A percentile compares a stretch with the other conserved stretches of the same genome.
Evolutionary conservation across 2,888 invertebrate genomes (phyloP).

Genomic region (Orchesella flavescens): DNA sequence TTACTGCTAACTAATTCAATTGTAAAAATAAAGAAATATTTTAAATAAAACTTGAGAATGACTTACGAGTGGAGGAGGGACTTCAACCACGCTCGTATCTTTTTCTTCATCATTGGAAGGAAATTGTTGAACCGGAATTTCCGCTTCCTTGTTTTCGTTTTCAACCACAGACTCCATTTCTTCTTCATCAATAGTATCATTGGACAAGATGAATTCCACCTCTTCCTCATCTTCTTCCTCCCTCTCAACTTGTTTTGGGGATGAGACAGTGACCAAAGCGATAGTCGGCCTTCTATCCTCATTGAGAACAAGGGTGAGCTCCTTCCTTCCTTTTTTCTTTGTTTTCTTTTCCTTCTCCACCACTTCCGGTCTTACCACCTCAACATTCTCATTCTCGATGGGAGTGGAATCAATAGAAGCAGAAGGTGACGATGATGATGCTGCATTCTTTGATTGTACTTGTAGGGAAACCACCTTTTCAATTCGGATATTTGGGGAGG

Average conservation of each 20-base stretch:
- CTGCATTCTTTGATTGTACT: no score
- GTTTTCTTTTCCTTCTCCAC: neutral
- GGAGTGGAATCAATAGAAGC: no score
- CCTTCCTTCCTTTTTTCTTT: neutral
- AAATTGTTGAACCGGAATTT: no score
- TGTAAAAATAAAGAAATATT: no score
- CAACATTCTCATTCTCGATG: slow-evolving; percentile 4
- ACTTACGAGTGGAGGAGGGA: no score
- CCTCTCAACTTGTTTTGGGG: slow-evolving; percentile 35
- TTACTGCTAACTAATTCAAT: no score
- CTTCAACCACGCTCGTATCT: no score
- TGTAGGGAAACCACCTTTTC: neutral
- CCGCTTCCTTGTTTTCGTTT: no score
- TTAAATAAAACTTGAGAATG: no score
- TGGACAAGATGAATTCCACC: slow-evolving; percentile 27
- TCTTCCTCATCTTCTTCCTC: slow-evolving; percentile 2
- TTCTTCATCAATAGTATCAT: slow-evolving; percentile 32
- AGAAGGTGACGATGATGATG: neutral
- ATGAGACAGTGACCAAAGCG: slow-evolving; percentile 19
- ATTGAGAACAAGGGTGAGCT: neutral
- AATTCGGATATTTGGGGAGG: neutral
- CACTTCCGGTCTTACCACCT: neutral
- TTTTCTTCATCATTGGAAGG: no score
- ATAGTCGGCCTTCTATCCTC: slow-evolving; percentile 32
- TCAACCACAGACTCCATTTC: no score